Base-by-base conservation (phyloP, 2,888 invertebrate species). In the Megastigmus dorsalis region DNA sequence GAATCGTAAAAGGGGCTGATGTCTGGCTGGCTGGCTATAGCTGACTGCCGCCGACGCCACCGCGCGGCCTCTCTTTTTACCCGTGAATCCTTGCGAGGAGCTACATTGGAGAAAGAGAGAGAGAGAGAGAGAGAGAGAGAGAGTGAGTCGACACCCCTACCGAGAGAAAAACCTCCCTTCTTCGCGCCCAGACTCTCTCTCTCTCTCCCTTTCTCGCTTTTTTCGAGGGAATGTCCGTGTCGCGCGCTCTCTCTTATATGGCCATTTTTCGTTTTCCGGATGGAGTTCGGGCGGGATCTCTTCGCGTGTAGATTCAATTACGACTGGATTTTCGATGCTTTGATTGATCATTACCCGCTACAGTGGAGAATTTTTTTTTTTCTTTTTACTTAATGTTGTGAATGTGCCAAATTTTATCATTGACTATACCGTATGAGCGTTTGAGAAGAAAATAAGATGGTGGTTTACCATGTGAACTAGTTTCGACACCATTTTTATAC, bases 261-360 rank as follows among this genome's bases (percentile, higher is more conserved):
- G 65, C 76, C 73, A 68, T 76, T 73, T 75, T 65, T 28, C 20
- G 36, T 57, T 75, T 72, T 66, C 54, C 2, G 20, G 33, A 76
- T 73, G 72, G 60, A 66, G 54, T 43, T 10, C 26, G 9, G 52
- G n/a, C 20, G 41, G 50, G 9, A 30, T 45, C 30, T 38, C n/a
- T 18, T 36, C 30, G 15, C 45, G n/a, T 20, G 41, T 69, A 23
- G 18, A 65, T 74, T 74, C 57, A 50, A 54, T 66, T 66, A 33
- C 18, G 10, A 3, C 10, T 48, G 59, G 43, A 33, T 28, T 43
- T 50, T 20, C 1, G 36, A 20, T 20, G 6, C 3, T 41, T 55
- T 55, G 55, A 55, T n/a, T n/a, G n/a, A n/a, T n/a, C n/a, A n/a
- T n/a, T n/a, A n/a, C n/a, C n/a, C n/a, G n/a, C n/a, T n/a, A n/a